A percentile compares a stretch with the other conserved stretches of the same genome.
phyloP scores from a whole-genome alignment of 1,140 invertebrate species.

The Papilio glaucus region DNA sequence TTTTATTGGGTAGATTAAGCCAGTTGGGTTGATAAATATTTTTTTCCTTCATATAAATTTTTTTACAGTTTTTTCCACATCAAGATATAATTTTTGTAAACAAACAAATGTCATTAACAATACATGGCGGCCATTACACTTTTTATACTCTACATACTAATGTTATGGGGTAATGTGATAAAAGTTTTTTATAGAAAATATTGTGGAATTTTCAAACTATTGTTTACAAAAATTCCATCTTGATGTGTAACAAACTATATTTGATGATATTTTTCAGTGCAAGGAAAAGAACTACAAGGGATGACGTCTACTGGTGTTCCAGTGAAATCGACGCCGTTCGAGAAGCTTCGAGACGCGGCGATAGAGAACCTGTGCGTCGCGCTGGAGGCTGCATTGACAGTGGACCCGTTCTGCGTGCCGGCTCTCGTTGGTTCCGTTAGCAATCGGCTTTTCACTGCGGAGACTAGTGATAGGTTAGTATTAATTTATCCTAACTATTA shows the following conservation, averaged over 20 bases:
- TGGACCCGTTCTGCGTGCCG: slow-evolving; percentile 96
- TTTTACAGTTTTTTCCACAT: too few relatives aligned
- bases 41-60: neutral
- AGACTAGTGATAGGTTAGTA: slow-evolving; percentile 89
- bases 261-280: slow-evolving; percentile 74
- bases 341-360: slow-evolving; percentile 95
- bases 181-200: too few relatives aligned
- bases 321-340: slow-evolving; percentile 85
- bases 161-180: too few relatives aligned
- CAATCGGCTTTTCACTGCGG: slow-evolving; percentile 95
- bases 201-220: too few relatives aligned
- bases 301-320: slow-evolving; percentile 65
- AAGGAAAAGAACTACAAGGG: slow-evolving; percentile 83
- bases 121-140: too few relatives aligned
- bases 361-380: slow-evolving; percentile 98
- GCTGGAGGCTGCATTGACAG: slow-evolving; percentile 92
- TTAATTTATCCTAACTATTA: neutral
- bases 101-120: too few relatives aligned
- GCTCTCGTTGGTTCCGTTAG: slow-evolving; percentile 97
- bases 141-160: too few relatives aligned
- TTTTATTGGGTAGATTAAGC: too few relatives aligned
- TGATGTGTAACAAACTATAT: too few relatives aligned
- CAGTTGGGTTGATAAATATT: too few relatives aligned
- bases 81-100: too few relatives aligned
- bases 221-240: too few relatives aligned